Conservation (phyloP, 2,797 vertebrate species). For the Pangasius larnaudii region DNA sequence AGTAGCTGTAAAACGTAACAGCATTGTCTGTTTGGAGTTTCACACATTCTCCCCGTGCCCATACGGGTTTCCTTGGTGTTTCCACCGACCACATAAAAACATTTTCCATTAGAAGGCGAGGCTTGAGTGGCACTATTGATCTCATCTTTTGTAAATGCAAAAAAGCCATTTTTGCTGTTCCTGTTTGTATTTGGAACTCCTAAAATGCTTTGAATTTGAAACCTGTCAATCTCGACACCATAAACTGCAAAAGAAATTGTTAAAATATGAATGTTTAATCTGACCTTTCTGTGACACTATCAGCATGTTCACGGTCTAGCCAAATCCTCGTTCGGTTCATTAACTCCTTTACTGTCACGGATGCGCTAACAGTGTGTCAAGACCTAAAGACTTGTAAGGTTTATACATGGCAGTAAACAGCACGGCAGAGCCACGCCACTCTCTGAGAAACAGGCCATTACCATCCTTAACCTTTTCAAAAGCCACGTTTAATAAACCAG, state of each 20-base stretch:
- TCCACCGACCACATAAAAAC: not conserved
- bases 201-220: not conserved
- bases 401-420: conserved; percentile 34
- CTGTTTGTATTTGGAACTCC: not conserved
- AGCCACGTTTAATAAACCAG: conserved; percentile 45
- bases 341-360: conserved; percentile 1
- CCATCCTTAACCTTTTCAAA: conserved; percentile 48
- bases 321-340: not conserved
- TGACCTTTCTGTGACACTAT: not conserved
- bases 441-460: conserved; percentile 50
- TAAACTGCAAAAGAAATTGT: not conserved
- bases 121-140: not conserved
- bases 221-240: not conserved
- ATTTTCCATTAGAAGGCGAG: not conserved
- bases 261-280: not conserved
- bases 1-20: not conserved
- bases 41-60: not conserved
- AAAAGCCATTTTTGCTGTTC: not conserved
- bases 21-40: not conserved
- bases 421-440: conserved; percentile 3
- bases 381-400: conserved; percentile 25
- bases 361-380: conserved; percentile 6
- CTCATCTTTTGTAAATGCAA: not conserved
- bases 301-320: not conserved
- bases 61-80: not conserved